Evolutionary conservation across 2,888 invertebrate genomes (phyloP).

Genomic region (Lycia hirtaria): DNA sequence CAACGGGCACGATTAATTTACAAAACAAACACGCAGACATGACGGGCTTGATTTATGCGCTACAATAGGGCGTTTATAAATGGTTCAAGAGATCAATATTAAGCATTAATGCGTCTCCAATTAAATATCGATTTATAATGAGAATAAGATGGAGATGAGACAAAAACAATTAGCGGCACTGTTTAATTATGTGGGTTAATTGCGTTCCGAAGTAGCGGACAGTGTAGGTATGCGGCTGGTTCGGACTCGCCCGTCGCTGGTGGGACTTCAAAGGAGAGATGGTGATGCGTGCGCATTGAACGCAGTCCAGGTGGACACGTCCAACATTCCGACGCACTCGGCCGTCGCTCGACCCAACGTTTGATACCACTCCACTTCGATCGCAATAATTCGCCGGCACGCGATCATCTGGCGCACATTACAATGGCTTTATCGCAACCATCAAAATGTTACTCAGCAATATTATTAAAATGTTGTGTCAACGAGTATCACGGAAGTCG

Average conservation of each 20-base stretch:
- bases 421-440: slow-evolving; percentile 38
- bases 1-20: slow-evolving; percentile 42
- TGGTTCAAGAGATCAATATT: slow-evolving; percentile 35
- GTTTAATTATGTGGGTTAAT: slow-evolving; percentile 60
- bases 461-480: slow-evolving; percentile 16
- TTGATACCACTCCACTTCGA: slow-evolving; percentile 53
- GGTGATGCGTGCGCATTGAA: slow-evolving; percentile 58
- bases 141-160: slow-evolving; percentile 37
- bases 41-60: slow-evolving; percentile 42
- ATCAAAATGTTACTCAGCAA: slow-evolving; percentile 25
- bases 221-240: slow-evolving; percentile 36
- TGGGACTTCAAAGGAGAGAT: slow-evolving; percentile 63
- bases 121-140: slow-evolving; percentile 40
- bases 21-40: slow-evolving; percentile 45
- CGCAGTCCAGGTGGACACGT: slow-evolving; percentile 73
- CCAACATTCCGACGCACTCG: slow-evolving; percentile 60
- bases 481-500: slow-evolving; percentile 9
- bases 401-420: slow-evolving; percentile 51
- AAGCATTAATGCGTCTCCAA: slow-evolving; percentile 25
- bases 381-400: slow-evolving; percentile 56
- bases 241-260: slow-evolving; percentile 35
- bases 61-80: slow-evolving; percentile 42
- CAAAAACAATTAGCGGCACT: slow-evolving; percentile 54
- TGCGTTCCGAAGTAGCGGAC: slow-evolving; percentile 53
- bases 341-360: slow-evolving; percentile 58